Evolutionary conservation across 2,888 invertebrate species (phyloP), one percentile per base, ranked within the genome.

Genomic region (Melanophora roralis): DNA sequence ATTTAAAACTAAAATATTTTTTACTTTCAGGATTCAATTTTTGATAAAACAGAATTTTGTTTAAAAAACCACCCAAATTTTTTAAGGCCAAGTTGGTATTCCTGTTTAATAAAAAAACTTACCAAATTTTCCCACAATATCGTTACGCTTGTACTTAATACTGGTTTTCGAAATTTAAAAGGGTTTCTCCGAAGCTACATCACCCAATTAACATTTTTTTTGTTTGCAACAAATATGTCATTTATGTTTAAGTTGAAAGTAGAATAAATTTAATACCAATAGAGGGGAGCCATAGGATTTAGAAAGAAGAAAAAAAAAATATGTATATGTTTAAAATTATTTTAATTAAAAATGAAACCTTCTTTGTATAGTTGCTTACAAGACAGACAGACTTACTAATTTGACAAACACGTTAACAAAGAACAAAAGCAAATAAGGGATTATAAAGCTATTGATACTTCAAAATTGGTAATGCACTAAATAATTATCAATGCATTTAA

Each of bases 71-170:
- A n/a, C n/a, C n/a, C n/a, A n/a, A n/a, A n/a, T n/a, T n/a, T n/a
- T n/a, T n/a, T n/a, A n/a, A n/a, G n/a, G n/a, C n/a, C n/a, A n/a
- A n/a, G n/a, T n/a, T 6, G 27, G 27, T 27, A 5, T 27, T 27
- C 6, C 6, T 14, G 14, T 19, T n/a, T n/a, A n/a, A 49, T 43
- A 27, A 19, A 38, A 36, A 16, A 34, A 80, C 80, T 80, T 67
- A 80, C 80, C 80, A 80, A 64, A 68, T 73, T 76, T 38, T 80
- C 80, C 80, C 80, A 80, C 57, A 80, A 76, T 45, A 80, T 45
- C 1, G 32, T 68, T 38, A 55, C 75, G 40, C 51, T 49, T 27
- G 62, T 51, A 45, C 72, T 72, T 57, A 76, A 68, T 68, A 80
- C 49, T 53, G 57, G 72, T 73, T 68, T 72, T 16, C 80, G 80